Base-by-base conservation (phyloP, 64 coral and sea anemone species). In the Stylophora pistillata region DNA sequence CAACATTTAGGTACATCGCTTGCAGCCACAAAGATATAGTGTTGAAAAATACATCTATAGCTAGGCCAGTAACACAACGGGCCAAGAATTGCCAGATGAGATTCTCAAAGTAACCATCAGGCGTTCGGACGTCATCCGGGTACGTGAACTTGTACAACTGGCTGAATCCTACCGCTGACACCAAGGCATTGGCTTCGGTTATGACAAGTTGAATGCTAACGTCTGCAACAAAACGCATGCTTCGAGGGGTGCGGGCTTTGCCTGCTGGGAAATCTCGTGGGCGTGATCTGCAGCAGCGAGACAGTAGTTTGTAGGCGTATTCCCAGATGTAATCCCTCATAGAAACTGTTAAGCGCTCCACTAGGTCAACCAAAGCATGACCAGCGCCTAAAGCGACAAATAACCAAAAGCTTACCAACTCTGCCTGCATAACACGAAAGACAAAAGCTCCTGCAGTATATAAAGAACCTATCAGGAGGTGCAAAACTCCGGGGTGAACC, bases 241-340 rank as follows among this genome's bases (percentile, higher is more conserved):
- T 90, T 62, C 89, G 65, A 12, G 78, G 89, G 1, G 65, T 90
- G 18, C 65, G 85, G 37, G 79, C 69, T 53, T 77, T 78, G 23
- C 53, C 71, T 33, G 85, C 73, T 20, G 56, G 77, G 17, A 81
- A 60, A 29, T 55, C 74, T 15, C 85, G 33, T 15, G 65, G 29
- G 55, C 62, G 59, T 14, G 77, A 23, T 87, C 75, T 30, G 53
- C 31, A 71, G 79, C 74, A 76, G 26, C 88, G 85, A 17, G 32
- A 55, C 0, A 88, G 57, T 20, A 74, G 32, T 13, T 81, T 79
- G 76, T 89, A 95, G 16, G 89, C 66, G 52, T 79, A 92, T 16
- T 95, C 86, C 89, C 86, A 95, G 60, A 89, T 84, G 78, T 92
- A 66, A 72, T 95, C 94, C 82, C 94, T 78, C 94, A 95, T 92